A percentile compares a stretch with the other conserved stretches of the same genome.
These are phyloP conservation scores for Drosophila nigricruria DNA, from an alignment of 2,888 invertebrate genomes.

Conservation along the genomic window DNA sequence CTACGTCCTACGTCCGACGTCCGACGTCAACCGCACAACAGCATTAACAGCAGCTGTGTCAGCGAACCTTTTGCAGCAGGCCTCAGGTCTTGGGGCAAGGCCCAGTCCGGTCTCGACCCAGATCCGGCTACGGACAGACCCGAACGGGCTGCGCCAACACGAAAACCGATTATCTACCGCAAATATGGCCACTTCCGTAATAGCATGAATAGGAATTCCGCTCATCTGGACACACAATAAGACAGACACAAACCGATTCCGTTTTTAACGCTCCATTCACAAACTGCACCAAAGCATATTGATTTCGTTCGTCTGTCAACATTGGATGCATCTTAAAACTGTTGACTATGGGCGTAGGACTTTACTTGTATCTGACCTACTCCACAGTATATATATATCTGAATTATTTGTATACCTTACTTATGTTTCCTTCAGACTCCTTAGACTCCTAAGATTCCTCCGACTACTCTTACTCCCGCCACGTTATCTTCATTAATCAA, in stretches of 20 bases:
- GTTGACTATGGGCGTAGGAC: neutral
- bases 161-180: slow-evolving; percentile 72
- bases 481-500: neutral
- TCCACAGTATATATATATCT: neutral
- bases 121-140: neutral
- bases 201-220: slow-evolving; percentile 62
- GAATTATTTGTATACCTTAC: neutral
- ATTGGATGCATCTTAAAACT: neutral
- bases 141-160: slow-evolving; percentile 15
- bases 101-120: neutral
- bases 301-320: neutral
- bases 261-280: slow-evolving; percentile 2
- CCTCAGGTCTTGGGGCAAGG: slow-evolving; percentile 6
- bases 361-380: neutral
- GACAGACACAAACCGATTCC: slow-evolving; percentile 7
- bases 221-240: slow-evolving; percentile 41
- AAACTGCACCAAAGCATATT: neutral
- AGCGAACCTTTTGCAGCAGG: slow-evolving; percentile 39
- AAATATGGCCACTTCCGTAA: slow-evolving; percentile 67
- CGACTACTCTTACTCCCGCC: neutral
- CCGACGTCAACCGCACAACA: slow-evolving; percentile 23
- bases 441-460: neutral
- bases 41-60: slow-evolving; percentile 49
- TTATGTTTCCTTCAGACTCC: neutral
- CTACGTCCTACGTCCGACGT: too few relatives aligned